phyloP scores from a whole-genome alignment of 2,113 vertebrate genomes.

The Plecturocebus donacophilus region DNA sequence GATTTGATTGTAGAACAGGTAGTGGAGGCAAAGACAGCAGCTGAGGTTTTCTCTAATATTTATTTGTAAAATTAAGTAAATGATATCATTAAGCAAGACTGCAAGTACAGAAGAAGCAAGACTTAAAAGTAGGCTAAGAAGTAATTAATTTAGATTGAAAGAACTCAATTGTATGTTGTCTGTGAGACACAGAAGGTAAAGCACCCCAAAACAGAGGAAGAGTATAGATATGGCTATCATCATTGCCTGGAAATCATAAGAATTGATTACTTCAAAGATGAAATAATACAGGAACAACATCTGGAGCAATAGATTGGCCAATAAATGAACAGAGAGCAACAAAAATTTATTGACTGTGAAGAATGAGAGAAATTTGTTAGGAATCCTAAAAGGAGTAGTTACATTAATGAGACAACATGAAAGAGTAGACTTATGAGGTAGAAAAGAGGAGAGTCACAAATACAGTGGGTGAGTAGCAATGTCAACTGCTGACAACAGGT shows the following conservation, averaged over 20 bases:
- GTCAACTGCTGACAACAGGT: neutral
- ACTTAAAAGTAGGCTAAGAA: neutral
- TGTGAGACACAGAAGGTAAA: neutral
- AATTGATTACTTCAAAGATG: neutral
- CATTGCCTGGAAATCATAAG: neutral
- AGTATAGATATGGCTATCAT: neutral
- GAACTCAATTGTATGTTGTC: neutral
- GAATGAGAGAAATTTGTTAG: neutral
- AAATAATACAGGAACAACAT: neutral
- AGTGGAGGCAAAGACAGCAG: neutral
- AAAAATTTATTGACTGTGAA: neutral
- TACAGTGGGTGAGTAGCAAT: neutral
- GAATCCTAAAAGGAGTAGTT: neutral
- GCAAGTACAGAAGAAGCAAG: neutral
- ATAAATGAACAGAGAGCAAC: neutral
- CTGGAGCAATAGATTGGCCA: neutral
- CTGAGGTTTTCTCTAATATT: neutral
- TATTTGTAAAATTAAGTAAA: neutral
- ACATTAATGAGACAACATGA: neutral
- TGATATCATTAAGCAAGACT: neutral
- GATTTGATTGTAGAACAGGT: neutral
- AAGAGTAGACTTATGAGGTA: neutral
- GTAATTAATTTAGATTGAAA: neutral
- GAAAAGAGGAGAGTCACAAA: neutral
- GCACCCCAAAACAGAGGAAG: neutral